Evolutionary conservation across 30 jellyfish, hydroid and myxozoan species (phyloP).

Genomic region (Catostylus mosaicus): DNA sequence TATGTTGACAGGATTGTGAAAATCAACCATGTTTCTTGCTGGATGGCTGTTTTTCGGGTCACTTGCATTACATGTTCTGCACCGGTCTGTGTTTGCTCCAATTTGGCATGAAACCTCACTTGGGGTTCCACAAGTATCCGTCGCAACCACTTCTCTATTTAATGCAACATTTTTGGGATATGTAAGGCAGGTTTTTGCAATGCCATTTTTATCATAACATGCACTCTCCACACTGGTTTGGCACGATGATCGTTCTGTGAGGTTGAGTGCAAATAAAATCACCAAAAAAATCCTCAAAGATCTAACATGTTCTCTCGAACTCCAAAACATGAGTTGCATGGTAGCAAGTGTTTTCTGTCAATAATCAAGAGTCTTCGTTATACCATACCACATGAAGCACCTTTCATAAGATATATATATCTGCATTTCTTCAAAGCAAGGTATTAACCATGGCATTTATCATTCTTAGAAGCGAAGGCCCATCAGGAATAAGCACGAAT

Average conservation of each 20-base stretch:
- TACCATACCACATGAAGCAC: no score
- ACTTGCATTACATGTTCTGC: constrained; percentile 68
- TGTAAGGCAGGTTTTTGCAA: constrained; percentile 82
- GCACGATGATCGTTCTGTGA: background rate
- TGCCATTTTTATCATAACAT: constrained; percentile 69
- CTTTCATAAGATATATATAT: no score
- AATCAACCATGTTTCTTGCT: constrained; percentile 72
- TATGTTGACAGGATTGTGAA: constrained; percentile 55
- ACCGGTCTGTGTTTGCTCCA: constrained; percentile 74
- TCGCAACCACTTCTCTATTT: constrained; percentile 68
- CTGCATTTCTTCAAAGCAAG: no score
- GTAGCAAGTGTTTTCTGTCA: no score
- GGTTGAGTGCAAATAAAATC: background rate
- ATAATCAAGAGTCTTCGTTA: no score
- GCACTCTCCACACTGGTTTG: constrained; percentile 61
- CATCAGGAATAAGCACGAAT: no score
- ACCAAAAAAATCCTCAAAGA: background rate
- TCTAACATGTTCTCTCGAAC: background rate
- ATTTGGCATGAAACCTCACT: constrained; percentile 71
- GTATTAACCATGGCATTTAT: no score
- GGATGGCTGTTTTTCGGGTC: constrained; percentile 74
- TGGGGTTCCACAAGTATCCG: constrained; percentile 92
- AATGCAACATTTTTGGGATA: constrained; percentile 84
- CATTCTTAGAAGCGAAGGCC: no score
- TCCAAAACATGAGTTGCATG: background rate